Percentiles rank a stretch among this genome's conserved stretches.
These are phyloP conservation scores for Dermatophagoides farinae DNA, from an alignment of 1,140 invertebrate species.

Conservation along the genomic window DNA sequence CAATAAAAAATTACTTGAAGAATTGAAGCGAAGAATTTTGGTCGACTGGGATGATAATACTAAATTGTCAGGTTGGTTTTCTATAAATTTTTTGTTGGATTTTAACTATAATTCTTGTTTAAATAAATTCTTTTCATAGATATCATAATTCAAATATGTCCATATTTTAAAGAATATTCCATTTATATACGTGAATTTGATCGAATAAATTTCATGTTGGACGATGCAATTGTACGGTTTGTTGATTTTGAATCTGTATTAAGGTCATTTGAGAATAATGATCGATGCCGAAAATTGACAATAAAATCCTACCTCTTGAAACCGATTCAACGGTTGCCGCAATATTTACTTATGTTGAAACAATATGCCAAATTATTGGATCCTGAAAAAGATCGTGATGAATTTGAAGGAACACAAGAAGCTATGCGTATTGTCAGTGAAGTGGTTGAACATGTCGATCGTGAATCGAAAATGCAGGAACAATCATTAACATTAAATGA, in stretches of 20 bases:
- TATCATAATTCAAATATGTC: slow-evolving; percentile 49
- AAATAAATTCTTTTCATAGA: slow-evolving; percentile 36
- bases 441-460: slow-evolving; percentile 52
- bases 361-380: slow-evolving; percentile 41
- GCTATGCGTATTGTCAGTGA: slow-evolving; percentile 45
- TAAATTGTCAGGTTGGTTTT: background rate
- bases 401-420: slow-evolving; percentile 38
- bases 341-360: slow-evolving; percentile 43
- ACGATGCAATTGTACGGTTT: slow-evolving; percentile 44
- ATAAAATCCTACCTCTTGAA: slow-evolving; percentile 52
- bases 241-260: slow-evolving; percentile 24
- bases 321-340: slow-evolving; percentile 48
- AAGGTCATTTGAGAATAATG: slow-evolving; percentile 4
- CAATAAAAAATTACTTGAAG: slow-evolving; percentile 42
- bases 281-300: slow-evolving; percentile 37
- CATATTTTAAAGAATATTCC: slow-evolving; percentile 50
- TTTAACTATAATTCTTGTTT: slow-evolving; percentile 9
- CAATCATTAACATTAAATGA: slow-evolving; percentile 29
- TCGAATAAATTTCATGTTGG: slow-evolving; percentile 37
- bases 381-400: slow-evolving; percentile 32
- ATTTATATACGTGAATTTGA: slow-evolving; percentile 49
- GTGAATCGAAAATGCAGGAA: slow-evolving; percentile 40
- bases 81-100: background rate
- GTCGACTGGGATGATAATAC: slow-evolving; percentile 31
- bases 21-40: slow-evolving; percentile 37